These are phyloP conservation scores for Pheosia gnoma DNA, from an alignment of 2,888 invertebrate genomes.

Conservation along the genomic window DNA sequence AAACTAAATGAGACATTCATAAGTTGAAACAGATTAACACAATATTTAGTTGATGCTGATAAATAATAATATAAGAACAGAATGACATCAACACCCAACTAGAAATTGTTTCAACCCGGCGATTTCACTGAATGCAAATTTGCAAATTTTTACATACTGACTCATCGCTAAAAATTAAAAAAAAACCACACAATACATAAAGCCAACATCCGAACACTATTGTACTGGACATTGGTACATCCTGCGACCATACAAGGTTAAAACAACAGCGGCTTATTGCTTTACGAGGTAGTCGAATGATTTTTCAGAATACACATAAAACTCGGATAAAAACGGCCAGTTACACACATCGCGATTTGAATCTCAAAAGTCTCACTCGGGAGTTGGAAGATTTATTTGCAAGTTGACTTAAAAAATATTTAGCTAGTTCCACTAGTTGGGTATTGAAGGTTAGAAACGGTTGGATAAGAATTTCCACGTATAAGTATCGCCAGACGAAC, in stretches of 20 bases:
- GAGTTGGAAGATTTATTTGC: too few relatives aligned
- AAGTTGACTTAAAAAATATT: too few relatives aligned
- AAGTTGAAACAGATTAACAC: neutral
- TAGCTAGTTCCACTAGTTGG: too few relatives aligned
- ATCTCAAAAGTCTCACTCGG: too few relatives aligned
- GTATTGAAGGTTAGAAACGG: too few relatives aligned
- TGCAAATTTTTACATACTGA: constrained; percentile 5
- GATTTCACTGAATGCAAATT: constrained; percentile 7
- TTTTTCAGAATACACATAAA: neutral
- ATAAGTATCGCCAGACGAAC: too few relatives aligned
- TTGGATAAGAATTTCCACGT: too few relatives aligned
- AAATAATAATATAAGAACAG: neutral
- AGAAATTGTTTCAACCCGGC: neutral
- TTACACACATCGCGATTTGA: neutral
- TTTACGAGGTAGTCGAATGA: neutral
- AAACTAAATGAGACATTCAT: neutral
- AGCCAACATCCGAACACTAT: constrained; percentile 7
- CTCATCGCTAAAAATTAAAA: constrained; percentile 4
- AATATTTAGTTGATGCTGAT: neutral
- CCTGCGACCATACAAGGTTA: constrained; percentile 8
- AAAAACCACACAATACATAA: constrained; percentile 1
- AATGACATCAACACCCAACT: neutral
- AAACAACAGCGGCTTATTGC: neutral
- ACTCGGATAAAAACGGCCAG: neutral
- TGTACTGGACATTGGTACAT: constrained; percentile 5